phyloP scores from a whole-genome alignment of 2,888 invertebrate genomes.

The Leptopilina syphax region DNA sequence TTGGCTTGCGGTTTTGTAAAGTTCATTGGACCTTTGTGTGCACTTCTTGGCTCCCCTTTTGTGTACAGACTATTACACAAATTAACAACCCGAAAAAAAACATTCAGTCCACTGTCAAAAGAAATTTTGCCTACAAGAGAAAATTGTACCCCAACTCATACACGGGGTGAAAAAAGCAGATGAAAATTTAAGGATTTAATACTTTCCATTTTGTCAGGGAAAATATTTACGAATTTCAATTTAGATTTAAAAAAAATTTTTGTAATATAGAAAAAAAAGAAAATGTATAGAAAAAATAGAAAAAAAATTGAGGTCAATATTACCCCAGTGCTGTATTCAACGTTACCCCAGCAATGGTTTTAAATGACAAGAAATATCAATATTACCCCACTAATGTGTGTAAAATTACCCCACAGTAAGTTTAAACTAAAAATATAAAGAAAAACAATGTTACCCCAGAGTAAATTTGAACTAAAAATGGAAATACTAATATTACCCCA shows the following conservation, averaged over 20 bases:
- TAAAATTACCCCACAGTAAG: too few relatives aligned
- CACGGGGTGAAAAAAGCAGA: background rate
- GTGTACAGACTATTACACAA: constrained; percentile 56
- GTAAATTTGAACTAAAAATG: too few relatives aligned
- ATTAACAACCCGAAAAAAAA: constrained; percentile 45
- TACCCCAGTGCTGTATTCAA: too few relatives aligned
- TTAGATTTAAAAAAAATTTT: too few relatives aligned
- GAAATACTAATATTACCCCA: too few relatives aligned
- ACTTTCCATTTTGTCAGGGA: too few relatives aligned
- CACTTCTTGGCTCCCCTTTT: constrained; percentile 58
- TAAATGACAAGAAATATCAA: background rate
- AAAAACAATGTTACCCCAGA: too few relatives aligned
- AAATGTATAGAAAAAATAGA: background rate
- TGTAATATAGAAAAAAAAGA: background rate
- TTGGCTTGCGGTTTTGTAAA: constrained; percentile 58
- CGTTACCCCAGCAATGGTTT: too few relatives aligned
- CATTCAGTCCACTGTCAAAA: background rate
- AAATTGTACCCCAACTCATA: background rate
- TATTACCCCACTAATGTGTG: too few relatives aligned
- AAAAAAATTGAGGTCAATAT: background rate
- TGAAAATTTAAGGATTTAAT: too few relatives aligned
- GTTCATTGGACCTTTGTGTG: constrained; percentile 66
- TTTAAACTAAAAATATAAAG: too few relatives aligned
- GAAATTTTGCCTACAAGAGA: background rate
- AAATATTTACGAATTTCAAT: too few relatives aligned